Percentiles rank a stretch among this genome's conserved stretches.
Evolutionary conservation across 2,797 vertebrate species (phyloP).

Genomic region (Brachyalestes nurse): DNA sequence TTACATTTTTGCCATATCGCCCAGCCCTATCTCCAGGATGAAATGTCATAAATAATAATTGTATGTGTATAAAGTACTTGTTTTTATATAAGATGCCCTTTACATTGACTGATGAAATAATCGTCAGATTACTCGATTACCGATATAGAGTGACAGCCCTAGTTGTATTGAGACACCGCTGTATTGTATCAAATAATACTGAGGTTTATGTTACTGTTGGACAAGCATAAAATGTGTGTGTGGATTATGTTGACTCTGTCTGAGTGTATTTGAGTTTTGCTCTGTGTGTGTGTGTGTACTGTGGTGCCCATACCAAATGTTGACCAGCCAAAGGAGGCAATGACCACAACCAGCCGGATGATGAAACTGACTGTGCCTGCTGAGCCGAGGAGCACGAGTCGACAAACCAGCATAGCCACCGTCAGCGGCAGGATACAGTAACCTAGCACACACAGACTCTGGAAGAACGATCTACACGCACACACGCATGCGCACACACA

Average conservation of each 20-base stretch:
- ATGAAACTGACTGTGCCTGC: slow-evolving; percentile 76
- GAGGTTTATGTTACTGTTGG: no score
- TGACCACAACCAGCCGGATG: slow-evolving; percentile 85
- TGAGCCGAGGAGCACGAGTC: slow-evolving; percentile 83
- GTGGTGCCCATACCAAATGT: slow-evolving; percentile 80
- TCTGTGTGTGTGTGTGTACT: neutral
- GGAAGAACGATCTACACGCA: slow-evolving; percentile 89
- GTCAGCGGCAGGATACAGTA: slow-evolving; percentile 96
- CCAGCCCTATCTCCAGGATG: no score
- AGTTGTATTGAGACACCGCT: no score
- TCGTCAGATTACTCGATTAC: no score
- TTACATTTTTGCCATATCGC: no score
- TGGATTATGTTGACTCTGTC: neutral
- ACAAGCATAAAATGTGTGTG: no score
- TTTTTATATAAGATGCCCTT: no score
- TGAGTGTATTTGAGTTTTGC: neutral
- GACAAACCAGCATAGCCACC: slow-evolving; percentile 88
- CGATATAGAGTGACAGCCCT: no score
- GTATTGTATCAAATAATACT: no score
- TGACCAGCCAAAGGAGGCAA: slow-evolving; percentile 90
- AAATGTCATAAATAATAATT: no score
- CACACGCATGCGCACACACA: slow-evolving; percentile 32
- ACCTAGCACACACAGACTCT: slow-evolving; percentile 95
- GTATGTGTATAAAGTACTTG: no score
- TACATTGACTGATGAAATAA: no score